These are phyloP conservation scores for Atrichornis clamosus DNA, from an alignment of 2,113 vertebrate species.

Conservation along the genomic window DNA sequence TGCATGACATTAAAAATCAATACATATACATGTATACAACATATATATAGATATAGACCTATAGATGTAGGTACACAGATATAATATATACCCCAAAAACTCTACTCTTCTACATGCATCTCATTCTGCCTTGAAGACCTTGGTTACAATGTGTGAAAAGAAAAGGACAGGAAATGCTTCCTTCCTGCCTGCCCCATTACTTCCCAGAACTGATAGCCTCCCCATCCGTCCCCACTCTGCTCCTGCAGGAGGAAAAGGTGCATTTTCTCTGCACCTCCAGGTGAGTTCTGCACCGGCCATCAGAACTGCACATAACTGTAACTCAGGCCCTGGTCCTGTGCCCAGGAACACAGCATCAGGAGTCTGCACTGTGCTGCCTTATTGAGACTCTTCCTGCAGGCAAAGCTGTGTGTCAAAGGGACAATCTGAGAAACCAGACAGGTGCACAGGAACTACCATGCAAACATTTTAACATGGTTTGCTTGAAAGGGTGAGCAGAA, in stretches of 20 bases:
- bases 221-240: accelerated
- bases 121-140: not conserved
- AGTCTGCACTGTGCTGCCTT: not conserved
- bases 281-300: not conserved
- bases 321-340: accelerated
- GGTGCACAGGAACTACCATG: not conserved
- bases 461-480: not conserved
- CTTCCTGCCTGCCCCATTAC: not conserved
- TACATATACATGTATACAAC: not conserved
- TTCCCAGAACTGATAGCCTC: not conserved
- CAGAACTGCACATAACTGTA: accelerated
- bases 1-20: not conserved
- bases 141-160: not conserved
- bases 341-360: not conserved
- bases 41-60: not conserved
- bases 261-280: not conserved
- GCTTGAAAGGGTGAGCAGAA: not conserved
- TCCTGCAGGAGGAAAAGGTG: not conserved
- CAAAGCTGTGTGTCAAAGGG: not conserved
- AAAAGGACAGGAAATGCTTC: not conserved
- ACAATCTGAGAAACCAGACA: not conserved
- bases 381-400: not conserved
- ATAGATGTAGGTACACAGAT: not conserved
- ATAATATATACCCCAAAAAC: not conserved
- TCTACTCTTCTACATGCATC: not conserved